Conservation (phyloP, 2,888 invertebrate genomes). For the Mycogona germanica region DNA sequence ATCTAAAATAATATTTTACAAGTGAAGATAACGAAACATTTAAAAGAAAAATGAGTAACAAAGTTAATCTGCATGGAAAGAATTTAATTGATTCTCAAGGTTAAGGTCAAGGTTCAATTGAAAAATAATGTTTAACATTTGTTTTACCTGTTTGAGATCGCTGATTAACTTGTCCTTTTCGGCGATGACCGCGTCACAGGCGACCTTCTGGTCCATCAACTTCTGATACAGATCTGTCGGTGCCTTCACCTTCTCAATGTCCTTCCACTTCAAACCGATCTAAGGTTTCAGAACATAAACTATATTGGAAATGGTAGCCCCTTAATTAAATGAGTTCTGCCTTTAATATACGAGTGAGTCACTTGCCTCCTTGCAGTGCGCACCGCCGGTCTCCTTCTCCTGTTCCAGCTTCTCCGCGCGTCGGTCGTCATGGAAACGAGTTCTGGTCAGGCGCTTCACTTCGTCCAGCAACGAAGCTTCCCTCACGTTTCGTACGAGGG, state of each 20-base stretch:
- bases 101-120: not conserved
- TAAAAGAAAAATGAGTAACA: not conserved
- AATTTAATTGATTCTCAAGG: not conserved
- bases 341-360: not conserved
- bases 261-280: slow-evolving; percentile 13
- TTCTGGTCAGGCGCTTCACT: not conserved
- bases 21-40: too few species aligned
- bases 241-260: not conserved
- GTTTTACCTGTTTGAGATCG: slow-evolving; percentile 4
- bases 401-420: not conserved
- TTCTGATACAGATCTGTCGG: slow-evolving; percentile 5
- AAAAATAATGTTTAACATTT: not conserved
- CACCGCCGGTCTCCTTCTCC: not conserved
- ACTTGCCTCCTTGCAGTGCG: slow-evolving; percentile 7
- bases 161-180: slow-evolving; percentile 11
- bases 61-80: not conserved
- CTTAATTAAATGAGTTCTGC: not conserved
- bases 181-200: slow-evolving; percentile 12
- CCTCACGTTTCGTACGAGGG: slow-evolving; percentile 9
- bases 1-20: too few species aligned
- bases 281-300: too few species aligned
- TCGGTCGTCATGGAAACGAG: not conserved
- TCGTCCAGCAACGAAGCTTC: slow-evolving; percentile 1
- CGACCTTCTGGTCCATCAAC: slow-evolving; percentile 3
- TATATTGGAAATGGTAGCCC: not conserved